Percentiles rank a stretch among this genome's conserved stretches.
Conservation (phyloP, 1,140 invertebrate species). For the Neelides sp. region DNA sequence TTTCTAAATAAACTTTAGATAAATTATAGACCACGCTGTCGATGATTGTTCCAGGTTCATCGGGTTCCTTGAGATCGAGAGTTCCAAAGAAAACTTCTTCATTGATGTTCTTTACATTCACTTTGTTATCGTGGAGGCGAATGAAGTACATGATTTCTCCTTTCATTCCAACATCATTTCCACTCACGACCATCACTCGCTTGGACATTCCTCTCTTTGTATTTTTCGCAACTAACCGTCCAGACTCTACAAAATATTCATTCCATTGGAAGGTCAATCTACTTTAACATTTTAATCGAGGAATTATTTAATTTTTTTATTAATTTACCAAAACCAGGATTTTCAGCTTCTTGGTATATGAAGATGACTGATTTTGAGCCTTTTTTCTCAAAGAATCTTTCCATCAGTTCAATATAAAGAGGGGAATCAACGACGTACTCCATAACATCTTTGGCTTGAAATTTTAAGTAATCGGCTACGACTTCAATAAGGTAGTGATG, state of each 20-base stretch:
- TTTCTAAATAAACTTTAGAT: constrained; percentile 12
- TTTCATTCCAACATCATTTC: constrained; percentile 37
- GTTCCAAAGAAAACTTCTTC: constrained; percentile 30
- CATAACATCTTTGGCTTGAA: constrained; percentile 44
- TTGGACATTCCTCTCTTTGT: constrained; percentile 36
- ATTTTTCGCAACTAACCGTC: constrained; percentile 37
- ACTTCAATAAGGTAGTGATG: constrained; percentile 46
- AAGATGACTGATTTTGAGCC: constrained; percentile 41
- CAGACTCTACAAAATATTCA: constrained; percentile 38
- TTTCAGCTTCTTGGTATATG: constrained; percentile 40
- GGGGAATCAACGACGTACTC: constrained; percentile 51
- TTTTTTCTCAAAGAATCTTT: constrained; percentile 40
- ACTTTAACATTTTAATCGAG: too few species aligned
- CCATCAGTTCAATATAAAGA: constrained; percentile 45
- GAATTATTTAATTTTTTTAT: not conserved
- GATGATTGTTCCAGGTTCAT: constrained; percentile 23
- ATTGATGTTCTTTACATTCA: constrained; percentile 42
- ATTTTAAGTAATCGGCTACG: constrained; percentile 42
- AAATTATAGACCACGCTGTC: constrained; percentile 9
- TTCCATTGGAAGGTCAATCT: not conserved
- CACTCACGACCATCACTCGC: constrained; percentile 41
- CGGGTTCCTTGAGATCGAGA: constrained; percentile 10
- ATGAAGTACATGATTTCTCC: constrained; percentile 45
- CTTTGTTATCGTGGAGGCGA: constrained; percentile 37
- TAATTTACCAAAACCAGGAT: constrained; percentile 38